phyloP scores from a whole-genome alignment of 2,888 invertebrate species.

The Orthosia incerta region DNA sequence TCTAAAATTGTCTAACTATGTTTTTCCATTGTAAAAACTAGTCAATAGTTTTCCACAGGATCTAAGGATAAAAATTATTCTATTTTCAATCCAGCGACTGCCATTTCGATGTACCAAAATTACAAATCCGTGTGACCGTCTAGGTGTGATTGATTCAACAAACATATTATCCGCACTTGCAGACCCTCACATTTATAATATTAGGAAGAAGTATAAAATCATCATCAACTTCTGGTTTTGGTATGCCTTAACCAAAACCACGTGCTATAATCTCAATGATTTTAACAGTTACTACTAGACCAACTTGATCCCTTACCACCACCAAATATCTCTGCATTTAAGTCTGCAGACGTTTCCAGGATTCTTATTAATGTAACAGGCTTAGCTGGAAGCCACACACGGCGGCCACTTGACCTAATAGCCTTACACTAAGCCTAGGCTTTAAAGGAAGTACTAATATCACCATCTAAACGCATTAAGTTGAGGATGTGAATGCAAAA shows the following conservation, averaged over 20 bases:
- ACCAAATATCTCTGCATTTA: constrained; percentile 49
- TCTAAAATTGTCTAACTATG: no score
- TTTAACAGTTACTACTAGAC: neutral
- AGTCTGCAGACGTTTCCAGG: constrained; percentile 41
- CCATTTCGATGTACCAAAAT: no score
- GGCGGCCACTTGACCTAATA: constrained; percentile 83
- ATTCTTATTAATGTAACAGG: constrained; percentile 81
- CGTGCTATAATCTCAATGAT: neutral
- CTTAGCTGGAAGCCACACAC: constrained; percentile 82
- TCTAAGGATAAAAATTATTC: no score
- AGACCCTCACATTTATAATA: no score
- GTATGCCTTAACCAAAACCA: neutral
- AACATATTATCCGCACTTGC: no score
- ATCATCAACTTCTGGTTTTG: no score
- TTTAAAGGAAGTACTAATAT: constrained; percentile 72
- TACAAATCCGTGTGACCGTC: no score
- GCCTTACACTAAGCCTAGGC: constrained; percentile 80
- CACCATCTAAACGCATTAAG: constrained; percentile 64
- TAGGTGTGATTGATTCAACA: no score
- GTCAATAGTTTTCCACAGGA: no score
- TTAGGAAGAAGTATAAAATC: no score
- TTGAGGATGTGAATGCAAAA: constrained; percentile 54
- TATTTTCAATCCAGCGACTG: no score
- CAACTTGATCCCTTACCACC: neutral
- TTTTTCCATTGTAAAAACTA: no score